These are phyloP conservation scores for Spisula subtruncata DNA, from an alignment of 2,888 invertebrate species.

Conservation along the genomic window DNA sequence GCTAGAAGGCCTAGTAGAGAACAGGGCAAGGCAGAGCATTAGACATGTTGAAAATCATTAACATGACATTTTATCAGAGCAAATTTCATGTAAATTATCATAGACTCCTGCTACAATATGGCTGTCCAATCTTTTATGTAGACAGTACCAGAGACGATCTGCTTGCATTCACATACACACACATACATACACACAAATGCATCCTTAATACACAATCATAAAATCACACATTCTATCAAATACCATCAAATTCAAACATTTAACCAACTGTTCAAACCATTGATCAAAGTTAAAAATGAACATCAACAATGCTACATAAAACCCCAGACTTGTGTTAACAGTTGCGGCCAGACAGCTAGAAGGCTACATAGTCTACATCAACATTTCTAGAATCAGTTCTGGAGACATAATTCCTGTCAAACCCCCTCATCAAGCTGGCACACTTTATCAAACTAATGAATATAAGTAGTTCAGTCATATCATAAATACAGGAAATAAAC, in stretches of 20 bases:
- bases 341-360: too few species aligned
- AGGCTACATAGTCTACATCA: too few species aligned
- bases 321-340: too few species aligned
- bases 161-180: neutral
- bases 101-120: neutral
- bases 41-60: constrained; percentile 18
- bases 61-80: neutral
- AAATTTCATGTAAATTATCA: neutral
- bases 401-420: too few species aligned
- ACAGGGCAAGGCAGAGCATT: constrained; percentile 53
- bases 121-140: neutral
- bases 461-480: neutral
- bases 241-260: too few species aligned
- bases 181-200: neutral
- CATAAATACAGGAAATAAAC: neutral
- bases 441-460: neutral
- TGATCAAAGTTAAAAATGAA: too few species aligned
- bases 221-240: neutral
- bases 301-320: too few species aligned
- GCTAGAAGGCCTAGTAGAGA: constrained; percentile 79
- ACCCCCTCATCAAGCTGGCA: neutral
- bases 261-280: too few species aligned
- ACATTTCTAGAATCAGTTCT: too few species aligned
- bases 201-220: neutral
- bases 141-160: neutral